Evolutionary conservation across 1,140 invertebrate species (phyloP), one percentile per base, ranked within the genome.

Genomic region (Delia radicum): DNA sequence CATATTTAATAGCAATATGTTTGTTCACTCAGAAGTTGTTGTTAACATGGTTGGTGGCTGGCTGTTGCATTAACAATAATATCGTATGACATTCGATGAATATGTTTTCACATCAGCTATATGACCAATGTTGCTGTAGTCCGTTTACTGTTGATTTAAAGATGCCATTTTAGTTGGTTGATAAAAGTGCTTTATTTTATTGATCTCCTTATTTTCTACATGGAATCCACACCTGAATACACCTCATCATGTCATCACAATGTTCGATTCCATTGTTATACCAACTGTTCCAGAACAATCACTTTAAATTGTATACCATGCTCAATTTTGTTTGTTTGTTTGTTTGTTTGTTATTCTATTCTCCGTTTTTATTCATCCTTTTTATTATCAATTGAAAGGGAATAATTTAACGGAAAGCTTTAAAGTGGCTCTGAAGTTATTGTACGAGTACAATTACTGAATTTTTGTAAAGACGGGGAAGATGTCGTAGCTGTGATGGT

Each of bases 1-100:
- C 77, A 77, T 78, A 62, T 73, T 77, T 61, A 8, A 62, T 31
- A 62, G n/a, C 73, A 77, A 75, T 69, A 75, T 55, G 65, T 71
- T 75, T 55, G 65, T 71, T 75, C 75, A 48, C 37, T 46, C 42
- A 18, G 6, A 29, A 15, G 15, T 73, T 46, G 15, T 73, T 46
- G 24, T 55, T 31, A 27, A 67, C 28, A n/a, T 37, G 46, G 26
- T n/a, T 21, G 48, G 21, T 21, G 21, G 48, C 21, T 55, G 48
- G 15, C 24, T 55, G n/a, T 55, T 55, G n/a, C 48, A 55, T 15
- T 5, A n/a, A n/a, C n/a, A n/a, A n/a, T n/a, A n/a, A n/a, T n/a
- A n/a, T n/a, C n/a, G n/a, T n/a, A n/a, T n/a, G n/a, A n/a, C n/a
- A n/a, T n/a, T n/a, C n/a, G n/a, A n/a, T n/a, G n/a, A n/a, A 42